Evolutionary conservation across 2,888 invertebrate genomes (phyloP).

Genomic region (Horisme vitalbata): DNA sequence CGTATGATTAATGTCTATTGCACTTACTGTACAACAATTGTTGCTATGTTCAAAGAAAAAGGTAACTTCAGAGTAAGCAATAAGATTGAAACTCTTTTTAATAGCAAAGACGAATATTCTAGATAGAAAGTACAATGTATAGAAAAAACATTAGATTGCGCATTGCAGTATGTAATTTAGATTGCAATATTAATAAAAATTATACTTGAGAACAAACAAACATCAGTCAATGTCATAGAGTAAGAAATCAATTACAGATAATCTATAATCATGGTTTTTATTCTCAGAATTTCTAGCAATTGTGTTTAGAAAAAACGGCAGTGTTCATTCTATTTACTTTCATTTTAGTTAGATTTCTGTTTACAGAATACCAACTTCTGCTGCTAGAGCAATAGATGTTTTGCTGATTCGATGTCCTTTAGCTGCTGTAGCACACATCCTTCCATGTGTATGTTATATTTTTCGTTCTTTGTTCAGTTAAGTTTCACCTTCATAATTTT

Average conservation of each 20-base stretch:
- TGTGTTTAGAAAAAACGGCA: too few species aligned
- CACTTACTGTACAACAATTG: constrained; percentile 54
- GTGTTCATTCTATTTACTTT: too few species aligned
- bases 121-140: constrained; percentile 59
- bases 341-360: too few species aligned
- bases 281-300: too few species aligned
- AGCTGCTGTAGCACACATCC: too few species aligned
- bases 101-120: constrained; percentile 24
- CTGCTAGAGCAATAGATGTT: too few species aligned
- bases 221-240: constrained; percentile 31
- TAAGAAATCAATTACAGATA: constrained; percentile 8
- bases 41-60: constrained; percentile 22
- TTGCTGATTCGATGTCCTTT: too few species aligned
- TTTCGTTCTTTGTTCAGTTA: too few species aligned
- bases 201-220: constrained; percentile 9
- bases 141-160: constrained; percentile 66
- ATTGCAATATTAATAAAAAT: constrained; percentile 47
- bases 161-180: constrained; percentile 51
- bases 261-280: background rate
- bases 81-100: constrained; percentile 41
- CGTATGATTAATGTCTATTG: constrained; percentile 77
- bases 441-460: too few species aligned
- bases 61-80: background rate
- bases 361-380: too few species aligned
- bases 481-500: too few species aligned